phyloP scores from a whole-genome alignment of 1,140 invertebrate species.

The Drosophila ercepeae region DNA sequence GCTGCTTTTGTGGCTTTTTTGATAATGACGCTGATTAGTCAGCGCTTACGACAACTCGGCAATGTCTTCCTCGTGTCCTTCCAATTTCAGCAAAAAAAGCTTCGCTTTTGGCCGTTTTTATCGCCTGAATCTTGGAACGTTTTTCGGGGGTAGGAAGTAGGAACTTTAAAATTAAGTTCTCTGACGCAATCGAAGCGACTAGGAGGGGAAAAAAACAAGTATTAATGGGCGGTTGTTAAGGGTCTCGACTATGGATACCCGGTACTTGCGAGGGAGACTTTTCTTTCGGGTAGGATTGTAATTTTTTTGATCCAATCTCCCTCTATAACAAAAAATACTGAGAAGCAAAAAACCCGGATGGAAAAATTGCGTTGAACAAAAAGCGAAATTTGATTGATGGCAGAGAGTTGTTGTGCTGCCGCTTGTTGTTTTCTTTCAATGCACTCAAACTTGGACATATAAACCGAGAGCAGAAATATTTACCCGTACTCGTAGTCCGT shows the following conservation, averaged over 20 bases:
- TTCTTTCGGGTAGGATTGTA: too few relatives aligned
- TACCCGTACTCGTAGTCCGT: too few relatives aligned
- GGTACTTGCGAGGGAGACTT: background rate
- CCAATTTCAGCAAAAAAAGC: slow-evolving; percentile 2
- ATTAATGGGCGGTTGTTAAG: background rate
- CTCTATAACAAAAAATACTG: background rate
- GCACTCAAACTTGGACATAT: slow-evolving; percentile 34
- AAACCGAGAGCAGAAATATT: slow-evolving; percentile 26
- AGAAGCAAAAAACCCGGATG: background rate
- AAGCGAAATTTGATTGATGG: slow-evolving; percentile 48
- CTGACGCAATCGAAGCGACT: slow-evolving; percentile 32
- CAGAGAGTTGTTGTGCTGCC: slow-evolving; percentile 19
- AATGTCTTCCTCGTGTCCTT: slow-evolving; percentile 31
- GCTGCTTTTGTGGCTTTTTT: slow-evolving; percentile 69
- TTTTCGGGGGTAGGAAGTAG: slow-evolving; percentile 2
- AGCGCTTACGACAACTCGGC: slow-evolving; percentile 69
- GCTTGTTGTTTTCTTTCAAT: slow-evolving; percentile 17
- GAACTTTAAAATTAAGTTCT: slow-evolving; percentile 45
- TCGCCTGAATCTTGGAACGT: slow-evolving; percentile 9
- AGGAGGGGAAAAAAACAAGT: background rate
- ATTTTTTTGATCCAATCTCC: too few relatives aligned
- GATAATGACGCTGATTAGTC: slow-evolving; percentile 78
- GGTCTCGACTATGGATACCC: background rate
- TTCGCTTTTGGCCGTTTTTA: slow-evolving; percentile 6
- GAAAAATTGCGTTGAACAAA: slow-evolving; percentile 18